Conservation (phyloP, 2,113 vertebrate species). For the Gila orcuttii region DNA sequence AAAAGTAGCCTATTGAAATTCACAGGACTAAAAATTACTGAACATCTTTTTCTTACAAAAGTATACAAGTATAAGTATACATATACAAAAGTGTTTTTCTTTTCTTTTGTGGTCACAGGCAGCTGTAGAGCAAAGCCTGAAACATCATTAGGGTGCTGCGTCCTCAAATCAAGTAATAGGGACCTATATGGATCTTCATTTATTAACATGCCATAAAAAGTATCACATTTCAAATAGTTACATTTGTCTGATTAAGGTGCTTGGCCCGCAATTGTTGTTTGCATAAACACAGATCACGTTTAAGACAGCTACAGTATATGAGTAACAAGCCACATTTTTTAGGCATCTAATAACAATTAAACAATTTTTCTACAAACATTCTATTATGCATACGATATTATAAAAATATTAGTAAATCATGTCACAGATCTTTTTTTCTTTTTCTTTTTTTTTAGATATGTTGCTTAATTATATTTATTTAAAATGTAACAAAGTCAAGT, state of each 20-base stretch:
- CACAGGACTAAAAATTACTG: not conserved
- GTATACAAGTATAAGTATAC: too few species aligned
- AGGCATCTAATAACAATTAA: slow-evolving; percentile 28
- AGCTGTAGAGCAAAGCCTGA: not conserved
- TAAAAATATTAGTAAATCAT: not conserved
- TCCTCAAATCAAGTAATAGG: not conserved
- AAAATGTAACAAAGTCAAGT: not conserved
- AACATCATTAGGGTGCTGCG: not conserved
- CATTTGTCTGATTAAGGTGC: slow-evolving; percentile 1
- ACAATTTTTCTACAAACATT: not conserved
- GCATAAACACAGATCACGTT: not conserved
- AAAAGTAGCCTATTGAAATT: not conserved
- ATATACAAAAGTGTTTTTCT: not conserved
- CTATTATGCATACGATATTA: slow-evolving; percentile 8
- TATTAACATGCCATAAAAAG: slow-evolving; percentile 8
- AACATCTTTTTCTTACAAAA: not conserved
- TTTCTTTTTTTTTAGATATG: not conserved
- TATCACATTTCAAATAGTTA: not conserved
- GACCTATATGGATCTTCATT: not conserved
- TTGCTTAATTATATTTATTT: slow-evolving; percentile 3
- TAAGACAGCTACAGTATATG: slow-evolving; percentile 24
- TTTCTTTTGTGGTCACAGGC: not conserved
- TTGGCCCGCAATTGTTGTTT: not conserved
- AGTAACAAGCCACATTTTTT: slow-evolving; percentile 4
- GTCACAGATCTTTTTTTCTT: too few species aligned